These are phyloP conservation scores for Myodes glareolus DNA, from an alignment of 2,113 vertebrate genomes.

Conservation along the genomic window DNA sequence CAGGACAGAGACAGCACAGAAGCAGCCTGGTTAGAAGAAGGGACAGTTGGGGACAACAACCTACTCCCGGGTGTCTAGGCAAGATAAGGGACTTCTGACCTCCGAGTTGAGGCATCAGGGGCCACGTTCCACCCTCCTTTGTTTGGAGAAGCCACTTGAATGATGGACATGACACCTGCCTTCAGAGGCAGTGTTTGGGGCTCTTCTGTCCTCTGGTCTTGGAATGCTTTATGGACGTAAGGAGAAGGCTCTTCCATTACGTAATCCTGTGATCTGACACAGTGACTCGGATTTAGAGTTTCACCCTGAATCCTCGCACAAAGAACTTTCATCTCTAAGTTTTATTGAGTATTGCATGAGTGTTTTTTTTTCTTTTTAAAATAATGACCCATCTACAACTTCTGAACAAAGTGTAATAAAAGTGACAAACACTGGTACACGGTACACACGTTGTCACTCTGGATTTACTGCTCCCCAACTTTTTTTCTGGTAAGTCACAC, in stretches of 20 bases:
- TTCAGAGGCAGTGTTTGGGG: neutral
- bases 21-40: neutral
- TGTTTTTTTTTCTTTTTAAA: slow-evolving; percentile 20
- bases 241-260: neutral
- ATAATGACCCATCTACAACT: slow-evolving; percentile 68
- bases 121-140: neutral
- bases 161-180: neutral
- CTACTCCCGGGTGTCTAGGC: neutral
- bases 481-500: slow-evolving; percentile 65
- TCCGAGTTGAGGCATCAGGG: neutral
- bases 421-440: slow-evolving; percentile 68
- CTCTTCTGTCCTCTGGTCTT: neutral
- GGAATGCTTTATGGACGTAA: neutral
- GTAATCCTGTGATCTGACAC: neutral
- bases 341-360: slow-evolving; percentile 43
- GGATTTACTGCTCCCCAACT: slow-evolving; percentile 72
- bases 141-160: neutral
- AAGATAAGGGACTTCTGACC: neutral
- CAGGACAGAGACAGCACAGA: neutral
- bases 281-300: neutral
- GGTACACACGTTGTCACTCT: slow-evolving; percentile 54
- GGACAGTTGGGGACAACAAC: neutral
- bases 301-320: neutral
- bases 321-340: slow-evolving; percentile 48
- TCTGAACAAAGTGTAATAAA: slow-evolving; percentile 78